phyloP scores from a whole-genome alignment of 2,888 invertebrate genomes.

The Agrotis segetum region DNA sequence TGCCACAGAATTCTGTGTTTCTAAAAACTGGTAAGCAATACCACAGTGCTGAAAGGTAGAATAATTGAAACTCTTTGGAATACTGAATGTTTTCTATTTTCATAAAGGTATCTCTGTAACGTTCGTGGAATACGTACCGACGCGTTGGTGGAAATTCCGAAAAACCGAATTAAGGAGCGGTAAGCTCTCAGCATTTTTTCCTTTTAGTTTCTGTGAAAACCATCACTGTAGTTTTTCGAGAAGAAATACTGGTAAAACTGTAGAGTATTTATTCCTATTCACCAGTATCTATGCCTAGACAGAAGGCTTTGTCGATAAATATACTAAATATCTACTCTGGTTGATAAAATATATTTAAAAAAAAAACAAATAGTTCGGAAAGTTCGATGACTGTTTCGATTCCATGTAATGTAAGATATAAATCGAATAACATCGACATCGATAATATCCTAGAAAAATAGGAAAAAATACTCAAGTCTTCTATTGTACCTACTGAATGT shows the following conservation, averaged over 20 bases:
- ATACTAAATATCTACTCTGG: too few relatives aligned
- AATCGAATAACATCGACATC: too few relatives aligned
- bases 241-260: not conserved
- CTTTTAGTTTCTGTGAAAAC: constrained; percentile 7
- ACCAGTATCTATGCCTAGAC: too few relatives aligned
- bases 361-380: too few relatives aligned
- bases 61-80: constrained; percentile 53
- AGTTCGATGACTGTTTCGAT: not conserved
- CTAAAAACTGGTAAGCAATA: constrained; percentile 22
- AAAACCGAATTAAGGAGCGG: constrained; percentile 15
- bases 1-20: constrained; percentile 12
- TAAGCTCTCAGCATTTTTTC: not conserved
- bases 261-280: not conserved
- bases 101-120: constrained; percentile 54
- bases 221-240: not conserved
- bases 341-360: too few relatives aligned
- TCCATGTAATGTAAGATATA: not conserved
- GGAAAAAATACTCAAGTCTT: not conserved
- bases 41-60: constrained; percentile 30
- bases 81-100: constrained; percentile 50
- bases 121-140: constrained; percentile 17
- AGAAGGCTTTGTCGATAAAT: too few relatives aligned
- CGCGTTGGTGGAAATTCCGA: constrained; percentile 29
- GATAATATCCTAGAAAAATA: not conserved
- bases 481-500: not conserved